phyloP scores from a whole-genome alignment of 2,113 vertebrate species.

The Rhabdomys dilectus region DNA sequence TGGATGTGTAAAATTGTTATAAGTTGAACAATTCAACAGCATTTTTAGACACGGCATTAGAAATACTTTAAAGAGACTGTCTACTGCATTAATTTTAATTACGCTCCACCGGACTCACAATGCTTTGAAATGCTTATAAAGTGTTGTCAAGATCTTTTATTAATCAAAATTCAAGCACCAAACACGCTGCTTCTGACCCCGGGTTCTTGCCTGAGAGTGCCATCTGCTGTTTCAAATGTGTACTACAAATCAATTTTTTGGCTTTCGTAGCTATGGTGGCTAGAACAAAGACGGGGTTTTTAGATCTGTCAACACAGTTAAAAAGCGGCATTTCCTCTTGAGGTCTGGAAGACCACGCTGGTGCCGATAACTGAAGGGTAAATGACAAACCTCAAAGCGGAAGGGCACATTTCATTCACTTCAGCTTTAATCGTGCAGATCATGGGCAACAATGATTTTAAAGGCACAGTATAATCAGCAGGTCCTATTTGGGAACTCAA shows the following conservation, averaged over 20 bases:
- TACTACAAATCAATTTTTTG: background rate
- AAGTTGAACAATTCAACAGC: constrained; percentile 57
- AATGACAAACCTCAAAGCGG: background rate
- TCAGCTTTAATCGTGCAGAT: constrained; percentile 52
- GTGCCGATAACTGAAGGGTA: background rate
- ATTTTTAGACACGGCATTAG: constrained; percentile 77
- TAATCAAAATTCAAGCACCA: constrained; percentile 69
- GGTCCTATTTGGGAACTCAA: background rate
- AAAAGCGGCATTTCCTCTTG: background rate
- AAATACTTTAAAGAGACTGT: constrained; percentile 76
- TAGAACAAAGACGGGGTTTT: background rate
- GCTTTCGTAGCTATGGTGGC: background rate
- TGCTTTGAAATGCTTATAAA: constrained; percentile 84
- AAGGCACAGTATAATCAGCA: background rate
- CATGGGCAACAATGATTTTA: background rate
- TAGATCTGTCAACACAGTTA: background rate
- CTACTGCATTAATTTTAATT: constrained; percentile 84
- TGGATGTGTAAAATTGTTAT: constrained; percentile 67
- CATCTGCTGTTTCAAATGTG: constrained; percentile 84
- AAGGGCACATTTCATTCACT: background rate
- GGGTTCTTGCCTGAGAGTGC: constrained; percentile 76
- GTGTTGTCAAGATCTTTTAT: constrained; percentile 82
- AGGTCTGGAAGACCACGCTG: background rate
- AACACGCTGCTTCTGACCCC: constrained; percentile 54
- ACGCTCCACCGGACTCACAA: constrained; percentile 79